Evolutionary conservation across 1,140 invertebrate genomes (phyloP), one percentile per base, ranked within the genome.

Genomic region (Eupeodes corollae): DNA sequence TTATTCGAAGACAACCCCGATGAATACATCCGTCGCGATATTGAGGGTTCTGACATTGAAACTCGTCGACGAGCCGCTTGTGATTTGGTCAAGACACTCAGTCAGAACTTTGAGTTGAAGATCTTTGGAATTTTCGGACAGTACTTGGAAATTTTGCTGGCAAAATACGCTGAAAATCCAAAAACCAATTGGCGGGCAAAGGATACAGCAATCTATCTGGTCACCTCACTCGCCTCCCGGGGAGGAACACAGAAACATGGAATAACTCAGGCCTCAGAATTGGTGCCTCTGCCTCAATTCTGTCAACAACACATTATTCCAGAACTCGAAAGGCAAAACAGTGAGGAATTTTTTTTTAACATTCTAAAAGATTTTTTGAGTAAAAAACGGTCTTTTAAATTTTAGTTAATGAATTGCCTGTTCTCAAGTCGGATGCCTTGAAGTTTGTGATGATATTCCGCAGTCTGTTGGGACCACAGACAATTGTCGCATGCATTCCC

Each of bases 1-100:
- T 65, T 95, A 32, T 98, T 98, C 72, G 90, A 96, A 70, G 92
- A 98, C 62, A 98, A 97, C 70, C 89, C 94, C 0, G 95, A 98
- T 68, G 95, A 99, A 72, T 99, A 98, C 61, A 96, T 98, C 49
- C 73, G 93, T 34, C 75, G 91, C 41, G 96, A 99, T 72, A 92
- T 99, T 52, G 95, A 99, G 74, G 95, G 95, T 6, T 95, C 92
- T n/a, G 95, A 99, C 72, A 83, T 96, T 31, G 93, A 98, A 64
- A 99, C 96, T 0, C 74, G 95, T 48, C 78, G 95, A 41, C 75
- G 94, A 56, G 88, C 95, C 19, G 93, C 95, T 42, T 96, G 92
- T 73, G 95, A 99, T 76, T 75, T 99, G 46, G 92, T 98, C 1
- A 86, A 88, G 63, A 86, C 91, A 0, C 71, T 98, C 1, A 86